Conservation (phyloP, 2,113 vertebrate genomes). For the Neopipo cinnamomea region DNA sequence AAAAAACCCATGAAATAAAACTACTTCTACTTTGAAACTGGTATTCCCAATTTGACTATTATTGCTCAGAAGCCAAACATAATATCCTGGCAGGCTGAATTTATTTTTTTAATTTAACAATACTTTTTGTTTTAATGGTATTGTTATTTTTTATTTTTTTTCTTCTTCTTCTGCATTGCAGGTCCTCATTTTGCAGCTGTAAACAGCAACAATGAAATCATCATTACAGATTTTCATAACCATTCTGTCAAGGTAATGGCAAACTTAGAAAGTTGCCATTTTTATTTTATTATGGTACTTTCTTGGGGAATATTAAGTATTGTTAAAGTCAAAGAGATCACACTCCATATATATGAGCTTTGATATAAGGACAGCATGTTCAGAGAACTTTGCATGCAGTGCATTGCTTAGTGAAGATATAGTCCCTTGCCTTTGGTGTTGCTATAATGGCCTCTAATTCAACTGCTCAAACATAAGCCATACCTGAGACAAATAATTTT, state of each 20-base stretch:
- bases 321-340: neutral
- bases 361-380: neutral
- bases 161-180: constrained; percentile 62
- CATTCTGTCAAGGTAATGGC: constrained; percentile 94
- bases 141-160: neutral
- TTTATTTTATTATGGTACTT: neutral
- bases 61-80: neutral
- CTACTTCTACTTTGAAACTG: neutral
- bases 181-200: constrained; percentile 95
- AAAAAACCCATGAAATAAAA: neutral
- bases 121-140: neutral
- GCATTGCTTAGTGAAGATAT: neutral
- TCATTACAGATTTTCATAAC: constrained; percentile 97
- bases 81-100: neutral
- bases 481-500: neutral
- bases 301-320: neutral
- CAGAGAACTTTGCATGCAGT: neutral
- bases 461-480: neutral
- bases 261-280: neutral
- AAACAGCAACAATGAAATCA: constrained; percentile 98
- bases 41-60: neutral
- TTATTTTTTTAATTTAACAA: neutral
- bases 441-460: neutral
- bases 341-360: neutral
- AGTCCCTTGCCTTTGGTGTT: neutral